A percentile compares a stretch with the other conserved stretches of the same genome.
Conservation (phyloP, 2,888 invertebrate genomes). For the Trachelus tabidus region DNA sequence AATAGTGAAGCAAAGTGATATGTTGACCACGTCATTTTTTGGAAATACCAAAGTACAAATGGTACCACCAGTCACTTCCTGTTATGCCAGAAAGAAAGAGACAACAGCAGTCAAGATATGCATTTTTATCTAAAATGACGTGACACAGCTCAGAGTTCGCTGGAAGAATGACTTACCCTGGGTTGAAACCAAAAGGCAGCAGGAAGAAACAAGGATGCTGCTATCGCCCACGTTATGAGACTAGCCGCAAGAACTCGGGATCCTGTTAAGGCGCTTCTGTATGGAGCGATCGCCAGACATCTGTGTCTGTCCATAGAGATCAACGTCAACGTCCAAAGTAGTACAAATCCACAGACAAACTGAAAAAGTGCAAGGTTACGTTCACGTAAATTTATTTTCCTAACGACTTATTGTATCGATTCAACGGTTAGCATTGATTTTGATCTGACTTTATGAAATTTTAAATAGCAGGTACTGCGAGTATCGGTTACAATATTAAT, state of each 20-base stretch:
- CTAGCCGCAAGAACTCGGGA: conserved; percentile 64
- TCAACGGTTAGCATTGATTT: not conserved
- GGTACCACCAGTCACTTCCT: conserved; percentile 44
- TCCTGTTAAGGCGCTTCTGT: conserved; percentile 67
- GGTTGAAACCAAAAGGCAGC: conserved; percentile 69
- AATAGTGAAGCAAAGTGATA: conserved; percentile 68
- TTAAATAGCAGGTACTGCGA: not conserved
- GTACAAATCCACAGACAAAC: conserved; percentile 71
- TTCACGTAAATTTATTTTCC: not conserved
- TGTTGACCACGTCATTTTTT: conserved; percentile 63
- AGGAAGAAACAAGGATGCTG: conserved; percentile 67
- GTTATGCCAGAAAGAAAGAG: not conserved
- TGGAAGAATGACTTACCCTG: conserved; percentile 36
- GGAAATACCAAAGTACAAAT: conserved; percentile 71
- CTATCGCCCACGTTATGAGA: conserved; percentile 67
- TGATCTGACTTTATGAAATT: not conserved
- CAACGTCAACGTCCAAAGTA: conserved; percentile 71
- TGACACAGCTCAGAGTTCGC: not conserved
- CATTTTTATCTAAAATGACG: not conserved
- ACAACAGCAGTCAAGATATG: not conserved
- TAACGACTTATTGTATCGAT: not conserved
- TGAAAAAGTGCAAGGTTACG: conserved; percentile 51
- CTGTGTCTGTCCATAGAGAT: conserved; percentile 71
- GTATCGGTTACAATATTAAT: not conserved
- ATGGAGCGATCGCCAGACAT: conserved; percentile 70